phyloP scores from a whole-genome alignment of 2,113 vertebrate species.

The Sarotherodon lohbergeri region DNA sequence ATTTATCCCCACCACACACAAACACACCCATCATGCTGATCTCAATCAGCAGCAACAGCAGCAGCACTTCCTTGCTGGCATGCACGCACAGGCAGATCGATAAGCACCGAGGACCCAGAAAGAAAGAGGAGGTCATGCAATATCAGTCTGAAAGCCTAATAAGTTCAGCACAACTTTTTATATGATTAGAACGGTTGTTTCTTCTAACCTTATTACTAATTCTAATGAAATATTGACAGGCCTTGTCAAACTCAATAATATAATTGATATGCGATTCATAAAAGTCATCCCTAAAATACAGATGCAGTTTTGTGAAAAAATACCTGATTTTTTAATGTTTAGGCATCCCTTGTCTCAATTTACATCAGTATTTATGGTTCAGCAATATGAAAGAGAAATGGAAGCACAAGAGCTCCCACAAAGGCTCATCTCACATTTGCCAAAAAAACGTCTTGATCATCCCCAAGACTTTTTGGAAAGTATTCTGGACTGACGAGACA shows the following conservation, averaged over 20 bases:
- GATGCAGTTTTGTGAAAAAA: neutral
- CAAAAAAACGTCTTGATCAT: neutral
- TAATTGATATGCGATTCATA: neutral
- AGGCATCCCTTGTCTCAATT: neutral
- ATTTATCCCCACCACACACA: neutral
- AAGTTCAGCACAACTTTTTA: neutral
- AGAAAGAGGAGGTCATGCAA: neutral
- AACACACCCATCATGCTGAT: neutral
- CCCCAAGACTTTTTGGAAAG: neutral
- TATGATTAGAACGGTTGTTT: neutral
- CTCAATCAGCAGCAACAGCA: neutral
- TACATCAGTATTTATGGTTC: neutral
- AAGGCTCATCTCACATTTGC: neutral
- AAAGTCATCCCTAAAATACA: neutral
- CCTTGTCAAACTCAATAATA: neutral
- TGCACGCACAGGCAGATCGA: neutral
- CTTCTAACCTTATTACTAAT: neutral
- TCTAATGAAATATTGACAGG: neutral
- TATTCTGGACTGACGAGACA: neutral
- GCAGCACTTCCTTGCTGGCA: neutral
- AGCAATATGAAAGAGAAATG: neutral
- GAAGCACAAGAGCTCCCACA: neutral
- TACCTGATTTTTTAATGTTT: neutral
- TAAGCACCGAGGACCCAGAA: neutral
- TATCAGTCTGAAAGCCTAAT: neutral